A percentile compares a stretch with the other conserved stretches of the same genome.
Evolutionary conservation across 2,888 invertebrate genomes (phyloP).

Genomic region (Parapristionchus giblindavisi): DNA sequence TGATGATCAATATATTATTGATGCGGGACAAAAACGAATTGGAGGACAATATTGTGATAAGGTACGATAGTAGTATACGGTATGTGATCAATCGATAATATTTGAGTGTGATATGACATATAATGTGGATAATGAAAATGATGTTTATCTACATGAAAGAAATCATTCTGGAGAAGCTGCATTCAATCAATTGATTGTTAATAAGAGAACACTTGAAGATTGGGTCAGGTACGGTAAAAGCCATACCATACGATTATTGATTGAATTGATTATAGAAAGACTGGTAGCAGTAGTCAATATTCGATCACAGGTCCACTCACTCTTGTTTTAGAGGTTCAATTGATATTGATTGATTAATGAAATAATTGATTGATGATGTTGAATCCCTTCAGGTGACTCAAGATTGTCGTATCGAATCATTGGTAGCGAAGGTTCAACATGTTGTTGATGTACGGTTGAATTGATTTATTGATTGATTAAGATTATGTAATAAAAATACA

Average conservation of each 20-base stretch:
- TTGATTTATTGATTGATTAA: not conserved
- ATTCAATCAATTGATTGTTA: not conserved
- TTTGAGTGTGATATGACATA: constrained; percentile 33
- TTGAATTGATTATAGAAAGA: too few species aligned
- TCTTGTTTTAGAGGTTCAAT: not conserved
- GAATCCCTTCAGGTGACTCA: not conserved
- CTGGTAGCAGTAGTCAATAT: not conserved
- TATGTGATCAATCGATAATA: not conserved
- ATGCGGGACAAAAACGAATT: not conserved
- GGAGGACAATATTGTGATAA: not conserved
- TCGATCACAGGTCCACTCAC: not conserved
- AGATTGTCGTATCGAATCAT: not conserved
- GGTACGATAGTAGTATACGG: not conserved
- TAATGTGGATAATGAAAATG: constrained; percentile 8
- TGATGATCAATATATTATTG: not conserved
- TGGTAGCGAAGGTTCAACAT: constrained; percentile 4
- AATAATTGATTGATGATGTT: not conserved
- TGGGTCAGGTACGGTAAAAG: constrained; percentile 16
- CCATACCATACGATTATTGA: too few species aligned
- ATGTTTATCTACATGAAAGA: constrained; percentile 7
- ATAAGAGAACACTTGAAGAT: not conserved
- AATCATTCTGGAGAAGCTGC: not conserved
- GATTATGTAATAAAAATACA: too few species aligned
- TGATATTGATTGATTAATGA: not conserved
- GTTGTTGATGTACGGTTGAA: not conserved